phyloP scores from a whole-genome alignment of 2,113 vertebrate genomes.

The Desmodus rotundus region DNA sequence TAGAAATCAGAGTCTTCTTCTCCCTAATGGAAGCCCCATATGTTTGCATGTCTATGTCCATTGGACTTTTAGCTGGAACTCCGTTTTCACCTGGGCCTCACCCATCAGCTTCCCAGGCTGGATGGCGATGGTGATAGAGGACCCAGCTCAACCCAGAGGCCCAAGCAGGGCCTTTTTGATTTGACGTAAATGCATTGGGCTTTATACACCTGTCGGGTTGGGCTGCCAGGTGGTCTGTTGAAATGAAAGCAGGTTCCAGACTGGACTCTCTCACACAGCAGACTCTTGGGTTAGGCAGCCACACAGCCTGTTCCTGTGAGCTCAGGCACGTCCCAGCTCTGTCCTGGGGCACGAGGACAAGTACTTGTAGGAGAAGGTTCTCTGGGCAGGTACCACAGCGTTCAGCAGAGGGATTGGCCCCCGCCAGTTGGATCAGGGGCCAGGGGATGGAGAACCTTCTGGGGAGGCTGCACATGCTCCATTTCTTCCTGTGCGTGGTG shows the following conservation, averaged over 20 bases:
- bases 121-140: neutral
- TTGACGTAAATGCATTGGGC: neutral
- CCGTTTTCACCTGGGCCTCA: neutral
- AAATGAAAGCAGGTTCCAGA: neutral
- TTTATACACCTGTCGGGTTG: neutral
- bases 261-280: neutral
- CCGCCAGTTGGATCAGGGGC: neutral
- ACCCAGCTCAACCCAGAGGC: neutral
- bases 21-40: neutral
- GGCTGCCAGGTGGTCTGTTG: neutral
- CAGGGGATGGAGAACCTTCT: neutral
- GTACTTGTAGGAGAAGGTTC: neutral
- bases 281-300: neutral
- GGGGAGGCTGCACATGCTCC: neutral
- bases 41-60: neutral
- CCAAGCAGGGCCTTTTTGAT: neutral
- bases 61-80: neutral
- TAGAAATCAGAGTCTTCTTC: neutral
- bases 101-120: neutral
- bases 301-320: neutral
- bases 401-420: neutral
- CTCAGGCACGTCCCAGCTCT: neutral
- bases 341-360: neutral
- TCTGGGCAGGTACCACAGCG: neutral
- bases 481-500: neutral